phyloP scores from a whole-genome alignment of 2,797 vertebrate genomes.

The Sylvia borin region DNA sequence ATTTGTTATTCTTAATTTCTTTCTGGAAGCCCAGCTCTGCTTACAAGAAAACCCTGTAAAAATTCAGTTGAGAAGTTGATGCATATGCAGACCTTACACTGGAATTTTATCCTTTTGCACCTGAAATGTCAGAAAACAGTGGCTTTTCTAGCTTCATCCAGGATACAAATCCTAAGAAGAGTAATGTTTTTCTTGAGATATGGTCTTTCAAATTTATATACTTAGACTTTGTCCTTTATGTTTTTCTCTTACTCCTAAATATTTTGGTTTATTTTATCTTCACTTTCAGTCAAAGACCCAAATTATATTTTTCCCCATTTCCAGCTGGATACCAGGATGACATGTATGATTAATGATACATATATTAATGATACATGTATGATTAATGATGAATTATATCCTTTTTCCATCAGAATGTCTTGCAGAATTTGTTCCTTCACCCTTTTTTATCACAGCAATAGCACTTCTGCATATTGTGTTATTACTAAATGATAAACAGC shows the following conservation, averaged over 20 bases:
- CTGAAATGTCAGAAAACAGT: neutral
- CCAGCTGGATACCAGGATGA: neutral
- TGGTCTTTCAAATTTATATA: neutral
- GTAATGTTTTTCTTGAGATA: neutral
- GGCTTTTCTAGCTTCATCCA: neutral
- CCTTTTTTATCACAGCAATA: neutral
- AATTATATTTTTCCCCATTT: neutral
- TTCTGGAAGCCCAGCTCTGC: neutral
- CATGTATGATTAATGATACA: neutral
- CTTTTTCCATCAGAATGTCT: neutral
- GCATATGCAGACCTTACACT: neutral
- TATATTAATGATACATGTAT: no score
- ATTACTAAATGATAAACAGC: neutral
- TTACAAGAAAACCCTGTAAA: neutral
- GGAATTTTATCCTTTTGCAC: neutral
- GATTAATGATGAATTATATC: no score
- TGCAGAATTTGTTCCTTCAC: neutral
- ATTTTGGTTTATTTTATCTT: neutral
- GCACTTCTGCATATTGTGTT: neutral
- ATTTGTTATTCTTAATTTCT: neutral
- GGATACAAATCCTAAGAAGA: neutral
- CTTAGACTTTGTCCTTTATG: neutral
- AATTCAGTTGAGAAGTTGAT: neutral
- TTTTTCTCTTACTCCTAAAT: neutral
- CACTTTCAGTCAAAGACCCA: neutral